Evolutionary conservation across 1,140 invertebrate genomes (phyloP).

Genomic region (Pseudomyrmex sp.): DNA sequence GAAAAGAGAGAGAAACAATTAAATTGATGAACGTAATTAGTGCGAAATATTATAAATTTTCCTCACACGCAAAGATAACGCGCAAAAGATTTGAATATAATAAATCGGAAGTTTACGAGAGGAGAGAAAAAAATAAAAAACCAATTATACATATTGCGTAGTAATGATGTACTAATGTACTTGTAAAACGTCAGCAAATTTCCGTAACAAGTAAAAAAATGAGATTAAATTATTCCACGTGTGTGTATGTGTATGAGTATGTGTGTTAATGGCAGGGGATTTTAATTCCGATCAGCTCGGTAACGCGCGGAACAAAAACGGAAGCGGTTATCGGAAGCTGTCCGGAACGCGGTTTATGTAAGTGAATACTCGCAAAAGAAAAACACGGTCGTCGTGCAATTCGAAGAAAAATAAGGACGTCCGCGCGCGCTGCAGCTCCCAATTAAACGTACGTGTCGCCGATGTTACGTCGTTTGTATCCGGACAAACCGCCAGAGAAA

Average conservation of each 20-base stretch:
- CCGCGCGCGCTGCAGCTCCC: slow-evolving; percentile 4
- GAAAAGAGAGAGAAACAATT: not conserved
- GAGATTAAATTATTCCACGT: slow-evolving; percentile 45
- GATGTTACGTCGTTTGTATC: slow-evolving; percentile 8
- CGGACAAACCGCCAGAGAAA: slow-evolving; percentile 21
- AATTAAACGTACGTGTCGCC: slow-evolving; percentile 36
- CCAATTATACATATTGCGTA: not conserved
- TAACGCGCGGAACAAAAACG: slow-evolving; percentile 22
- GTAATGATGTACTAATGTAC: not conserved
- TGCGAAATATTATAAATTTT: not conserved
- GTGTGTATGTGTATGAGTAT: too few relatives aligned
- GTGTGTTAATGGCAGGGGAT: slow-evolving; percentile 14
- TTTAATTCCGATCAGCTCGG: slow-evolving; percentile 45
- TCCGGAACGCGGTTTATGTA: slow-evolving; percentile 33
- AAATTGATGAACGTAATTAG: not conserved
- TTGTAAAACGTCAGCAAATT: slow-evolving; percentile 39
- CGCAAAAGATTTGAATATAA: not conserved
- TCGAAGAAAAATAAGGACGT: slow-evolving; percentile 52
- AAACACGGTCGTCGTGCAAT: slow-evolving; percentile 45
- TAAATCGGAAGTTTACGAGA: not conserved
- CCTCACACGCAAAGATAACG: not conserved
- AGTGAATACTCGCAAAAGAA: slow-evolving; percentile 41
- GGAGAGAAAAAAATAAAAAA: not conserved
- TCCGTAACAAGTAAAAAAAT: slow-evolving; percentile 43
- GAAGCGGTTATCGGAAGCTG: slow-evolving; percentile 40